These are phyloP conservation scores for Drosophila anceps DNA, from an alignment of 2,888 invertebrate genomes.

Conservation along the genomic window DNA sequence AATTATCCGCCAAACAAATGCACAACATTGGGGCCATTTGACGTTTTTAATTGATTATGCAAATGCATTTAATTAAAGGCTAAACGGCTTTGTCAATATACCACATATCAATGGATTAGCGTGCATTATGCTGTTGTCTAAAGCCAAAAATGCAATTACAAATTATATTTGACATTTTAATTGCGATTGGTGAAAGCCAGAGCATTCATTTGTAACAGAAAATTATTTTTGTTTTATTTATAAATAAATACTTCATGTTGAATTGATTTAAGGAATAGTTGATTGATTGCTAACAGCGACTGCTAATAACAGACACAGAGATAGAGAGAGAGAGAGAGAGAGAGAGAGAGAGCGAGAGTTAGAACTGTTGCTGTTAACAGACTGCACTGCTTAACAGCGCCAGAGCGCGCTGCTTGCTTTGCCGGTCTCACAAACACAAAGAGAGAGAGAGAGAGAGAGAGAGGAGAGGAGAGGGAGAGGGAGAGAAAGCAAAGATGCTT, in stretches of 20 bases:
- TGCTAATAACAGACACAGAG: conserved; percentile 10
- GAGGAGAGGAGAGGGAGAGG: neutral
- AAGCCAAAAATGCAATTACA: conserved; percentile 52
- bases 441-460: neutral
- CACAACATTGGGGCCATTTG: conserved; percentile 1
- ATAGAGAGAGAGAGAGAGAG: neutral
- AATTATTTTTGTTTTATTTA: neutral
- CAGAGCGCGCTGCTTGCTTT: conserved; percentile 16
- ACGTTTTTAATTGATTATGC: conserved; percentile 56
- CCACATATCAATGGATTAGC: conserved; percentile 29
- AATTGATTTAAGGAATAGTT: neutral
- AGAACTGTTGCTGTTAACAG: conserved; percentile 6
- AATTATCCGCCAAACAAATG: conserved; percentile 23
- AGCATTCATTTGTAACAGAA: conserved; percentile 7
- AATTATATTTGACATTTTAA: conserved; percentile 64
- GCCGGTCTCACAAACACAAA: conserved; percentile 28
- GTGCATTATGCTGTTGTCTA: conserved; percentile 18
- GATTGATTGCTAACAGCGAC: conserved; percentile 23
- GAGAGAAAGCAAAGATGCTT: neutral
- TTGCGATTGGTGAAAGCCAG: conserved; percentile 40
- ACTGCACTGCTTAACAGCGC: conserved; percentile 25
- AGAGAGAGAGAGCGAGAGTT: neutral
- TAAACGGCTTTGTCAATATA: conserved; percentile 48
- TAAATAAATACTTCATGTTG: neutral
- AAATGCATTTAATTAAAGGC: conserved; percentile 62